Base-by-base conservation (phyloP, 2,797 vertebrate genomes). In the Sitta carolinensis region DNA sequence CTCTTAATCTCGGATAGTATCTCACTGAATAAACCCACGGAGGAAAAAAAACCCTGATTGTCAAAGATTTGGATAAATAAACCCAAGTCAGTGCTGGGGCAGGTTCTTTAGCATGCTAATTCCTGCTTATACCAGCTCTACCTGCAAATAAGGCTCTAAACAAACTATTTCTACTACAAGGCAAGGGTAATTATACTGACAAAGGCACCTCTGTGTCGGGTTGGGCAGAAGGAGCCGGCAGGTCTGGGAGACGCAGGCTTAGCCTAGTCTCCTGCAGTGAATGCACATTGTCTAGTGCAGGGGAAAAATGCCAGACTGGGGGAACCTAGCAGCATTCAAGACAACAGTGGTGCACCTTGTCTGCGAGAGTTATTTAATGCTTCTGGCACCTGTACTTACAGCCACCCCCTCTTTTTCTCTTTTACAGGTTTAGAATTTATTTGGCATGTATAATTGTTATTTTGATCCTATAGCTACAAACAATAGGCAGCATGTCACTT, bases 131-230 rank as follows among this genome's bases (percentile, higher is more conserved):
- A 95, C 96, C 93, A 97, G 96, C 92, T 94, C 92, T 97, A 98
- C 97, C 97, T 98, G 97, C 95, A 97, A 98, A 95, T 94, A 97
- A 97, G 98, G 97, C 98, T 97, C 98, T 95, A 98, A 98, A 98
- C 97, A 98, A 97, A 97, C 97, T 97, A 97, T 95, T 97, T 94
- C 97, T 96, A 98, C 98, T 97, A 98, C 98, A 98, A 98, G 98
- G 97, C 98, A 96, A 98, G 98, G 98, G 98, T 99, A 99, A 99
- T 99, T 99, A 99, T 97, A 97, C 98, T 99, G 98, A 99, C 99
- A 99, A 99, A 99, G 99, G 98, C 98, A 98, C 98, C 99, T 99
- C 99, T 99, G 99, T 99, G 98, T 98, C 96, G 98, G 98, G 98
- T 97, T 95, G 98, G 98, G 98, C 98, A 98, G 97, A 97, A 98